Conservation (phyloP, 2,888 invertebrate genomes). For the Loripinus fragilis region DNA sequence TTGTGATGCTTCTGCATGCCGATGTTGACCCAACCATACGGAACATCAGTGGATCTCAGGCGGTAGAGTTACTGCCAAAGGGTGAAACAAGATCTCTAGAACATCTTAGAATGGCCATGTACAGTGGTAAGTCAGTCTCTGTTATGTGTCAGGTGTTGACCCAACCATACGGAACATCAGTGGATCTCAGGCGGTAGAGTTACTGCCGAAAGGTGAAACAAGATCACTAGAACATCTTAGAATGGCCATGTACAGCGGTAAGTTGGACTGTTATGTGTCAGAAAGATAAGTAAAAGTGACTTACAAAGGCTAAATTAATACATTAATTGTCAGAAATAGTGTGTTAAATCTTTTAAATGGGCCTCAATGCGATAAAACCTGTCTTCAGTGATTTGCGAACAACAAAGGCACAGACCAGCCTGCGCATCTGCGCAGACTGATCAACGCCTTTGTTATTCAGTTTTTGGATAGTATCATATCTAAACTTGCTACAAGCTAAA, state of each 20-base stretch:
- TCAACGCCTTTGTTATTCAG: no score
- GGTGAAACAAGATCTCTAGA: conserved; percentile 40
- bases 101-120: conserved; percentile 48
- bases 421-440: no score
- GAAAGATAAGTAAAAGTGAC: no score
- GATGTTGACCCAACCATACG: conserved; percentile 53
- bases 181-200: conserved; percentile 55
- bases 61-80: conserved; percentile 54
- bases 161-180: conserved; percentile 52
- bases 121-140: conserved; percentile 8
- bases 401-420: no score
- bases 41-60: conserved; percentile 53
- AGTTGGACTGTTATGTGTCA: background rate
- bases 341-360: no score
- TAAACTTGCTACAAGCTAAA: no score
- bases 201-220: conserved; percentile 47
- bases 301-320: no score
- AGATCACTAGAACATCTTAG: conserved; percentile 35
- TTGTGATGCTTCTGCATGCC: conserved; percentile 52
- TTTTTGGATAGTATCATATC: no score
- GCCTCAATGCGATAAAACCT: no score
- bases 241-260: conserved; percentile 44
- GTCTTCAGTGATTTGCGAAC: no score
- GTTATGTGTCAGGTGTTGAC: conserved; percentile 45
- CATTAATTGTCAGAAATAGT: no score